These are phyloP conservation scores for Neogobius melanostomus DNA, from an alignment of 2,113 vertebrate species.

Conservation along the genomic window DNA sequence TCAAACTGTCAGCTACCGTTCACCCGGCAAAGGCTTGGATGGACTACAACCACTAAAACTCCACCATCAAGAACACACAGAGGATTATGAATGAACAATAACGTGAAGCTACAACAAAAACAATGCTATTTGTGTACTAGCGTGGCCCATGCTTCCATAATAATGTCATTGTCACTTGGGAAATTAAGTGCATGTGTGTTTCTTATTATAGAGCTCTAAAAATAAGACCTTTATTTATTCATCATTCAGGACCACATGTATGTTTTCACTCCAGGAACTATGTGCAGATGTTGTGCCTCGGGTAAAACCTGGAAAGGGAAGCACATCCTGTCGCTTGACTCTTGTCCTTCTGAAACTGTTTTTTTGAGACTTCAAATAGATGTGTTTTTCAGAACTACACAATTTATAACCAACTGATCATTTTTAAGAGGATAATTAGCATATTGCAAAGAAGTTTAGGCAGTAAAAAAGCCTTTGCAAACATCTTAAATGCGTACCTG, in stretches of 20 bases:
- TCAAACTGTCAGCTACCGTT: too few relatives aligned
- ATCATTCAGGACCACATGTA: constrained; percentile 26
- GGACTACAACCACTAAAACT: too few relatives aligned
- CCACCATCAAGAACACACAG: background rate
- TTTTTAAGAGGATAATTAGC: too few relatives aligned
- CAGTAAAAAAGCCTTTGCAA: too few relatives aligned
- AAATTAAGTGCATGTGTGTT: constrained; percentile 20
- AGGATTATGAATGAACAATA: background rate
- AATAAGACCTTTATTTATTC: constrained; percentile 53
- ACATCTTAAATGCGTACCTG: too few relatives aligned
- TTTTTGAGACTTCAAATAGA: background rate
- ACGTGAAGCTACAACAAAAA: background rate
- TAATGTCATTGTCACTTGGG: background rate
- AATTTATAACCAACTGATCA: too few relatives aligned
- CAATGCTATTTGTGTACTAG: background rate
- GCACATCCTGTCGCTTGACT: constrained; percentile 14
- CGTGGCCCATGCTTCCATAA: constrained; percentile 13
- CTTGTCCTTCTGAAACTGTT: background rate
- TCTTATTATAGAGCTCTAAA: constrained; percentile 36
- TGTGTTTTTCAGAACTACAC: background rate
- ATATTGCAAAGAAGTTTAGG: too few relatives aligned
- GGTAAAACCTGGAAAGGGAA: constrained; percentile 28
- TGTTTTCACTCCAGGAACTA: constrained; percentile 15
- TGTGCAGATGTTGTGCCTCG: constrained; percentile 39
- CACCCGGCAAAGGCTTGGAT: too few relatives aligned